Base-by-base conservation (phyloP, 2,888 invertebrate genomes). In the Dicycla oo region DNA sequence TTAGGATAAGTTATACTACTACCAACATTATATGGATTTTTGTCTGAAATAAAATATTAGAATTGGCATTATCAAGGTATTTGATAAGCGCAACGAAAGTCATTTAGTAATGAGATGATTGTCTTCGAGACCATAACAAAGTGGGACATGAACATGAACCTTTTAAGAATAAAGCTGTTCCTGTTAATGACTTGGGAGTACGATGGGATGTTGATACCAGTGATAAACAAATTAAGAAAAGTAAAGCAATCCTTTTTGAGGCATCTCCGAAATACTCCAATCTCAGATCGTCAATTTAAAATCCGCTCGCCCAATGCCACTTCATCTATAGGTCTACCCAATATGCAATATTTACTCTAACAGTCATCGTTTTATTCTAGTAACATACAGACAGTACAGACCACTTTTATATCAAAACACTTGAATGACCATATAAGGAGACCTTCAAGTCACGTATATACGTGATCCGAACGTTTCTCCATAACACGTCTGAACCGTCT, bases 391-490 rank as follows among this genome's bases (percentile, higher is more conserved):
- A 80, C 67, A 51, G 51, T 51, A 51, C 51, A 38, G 26, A 18
- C 79, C 82, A 87, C 80, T 82, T 85, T 85, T 85, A 87, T 90
- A 90, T 88, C 86, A 87, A 86, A 88, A 88, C 86, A 85, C 87
- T 89, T 83, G 87, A 92, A 93, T 92, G 78, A 86, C 94, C 92
- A 91, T 91, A 91, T 90, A 93, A 86, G 91, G 93, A 73, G 74
- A 85, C 86, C 86, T 86, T 88, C 84, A 88, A 90, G 90, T 89
- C 91, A 89, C 90, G 90, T 90, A 88, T 69, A 78, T 67, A 70
- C 75, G 81, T 88, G 87, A 85, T 84, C 89, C 86, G 86, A 88
- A 89, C 85, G 88, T 88, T 88, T 87, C 83, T 79, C 90, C 80
- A 89, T 91, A 90, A 88, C 84, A 89, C 84, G 85, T 84, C 85